Base-by-base conservation (phyloP, 2,797 vertebrate genomes). In the Micromesistius poutassou region DNA sequence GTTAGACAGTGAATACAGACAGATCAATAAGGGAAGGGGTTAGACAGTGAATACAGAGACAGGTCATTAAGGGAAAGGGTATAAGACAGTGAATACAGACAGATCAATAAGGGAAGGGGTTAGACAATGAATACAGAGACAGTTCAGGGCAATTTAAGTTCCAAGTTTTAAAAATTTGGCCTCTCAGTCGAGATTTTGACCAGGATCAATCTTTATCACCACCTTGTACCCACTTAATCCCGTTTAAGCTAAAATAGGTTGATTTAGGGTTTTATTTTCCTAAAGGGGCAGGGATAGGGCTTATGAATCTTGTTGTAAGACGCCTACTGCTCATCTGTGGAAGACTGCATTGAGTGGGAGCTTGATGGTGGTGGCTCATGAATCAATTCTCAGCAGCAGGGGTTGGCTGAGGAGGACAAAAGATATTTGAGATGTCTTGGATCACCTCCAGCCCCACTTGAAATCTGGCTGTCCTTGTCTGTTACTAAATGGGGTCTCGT, bases 381-480 rank as follows among this genome's bases (percentile, higher is more conserved):
- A 62, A 62, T 68, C 62, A 68, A n/a, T 68, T 25, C 62, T 68
- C 62, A 28, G 62, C 62, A 68, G 62, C 55, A 62, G 55, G 22
- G 22, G 22, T 62, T 50, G 46, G 46, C 55, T 25, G 55, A 62
- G 55, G 22, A 68, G 25, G 25, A 28, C 55, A 62, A 62, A 62
- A 62, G 55, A 25, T 62, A 62, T 62, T 19, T 42, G 46, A 50
- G 46, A 50, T 50, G 22, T 62, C 55, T 62, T 62, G 55, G 55
- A 62, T 62, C 55, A 25, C 55, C 22, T 62, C 55, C 55, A 62
- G 55, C 6, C 55, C 55, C 22, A 62, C 22, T 62, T 62, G 6
- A 25, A 68, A 68, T 68, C 62, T 68, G 25, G 62, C 62, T 68
- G 62, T 68, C 62, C 62, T 68, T 68, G 62, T 68, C 62, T 68